Conservation (phyloP, 2,797 vertebrate species). For the Valencia hispanica region DNA sequence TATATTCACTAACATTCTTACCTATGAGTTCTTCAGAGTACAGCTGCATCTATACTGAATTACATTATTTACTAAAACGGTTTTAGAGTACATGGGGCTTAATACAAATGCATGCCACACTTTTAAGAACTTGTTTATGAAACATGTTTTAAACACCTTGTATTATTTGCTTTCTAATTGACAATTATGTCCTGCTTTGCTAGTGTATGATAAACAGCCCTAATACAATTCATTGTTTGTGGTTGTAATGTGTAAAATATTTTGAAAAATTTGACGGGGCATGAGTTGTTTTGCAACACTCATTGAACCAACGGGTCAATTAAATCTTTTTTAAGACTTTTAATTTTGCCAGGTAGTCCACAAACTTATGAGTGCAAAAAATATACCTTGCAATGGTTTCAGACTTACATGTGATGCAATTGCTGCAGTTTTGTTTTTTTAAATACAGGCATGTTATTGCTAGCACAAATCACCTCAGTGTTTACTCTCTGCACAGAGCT, state of each 20-base stretch:
- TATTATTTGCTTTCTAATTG: not conserved
- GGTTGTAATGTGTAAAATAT: not conserved
- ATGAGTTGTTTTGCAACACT: not conserved
- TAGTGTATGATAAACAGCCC: not conserved
- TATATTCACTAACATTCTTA: not conserved
- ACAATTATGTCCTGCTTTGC: not conserved
- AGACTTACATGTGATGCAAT: conserved; percentile 31
- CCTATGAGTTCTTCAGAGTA: not conserved
- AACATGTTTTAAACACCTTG: not conserved
- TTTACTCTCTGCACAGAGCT: conserved; percentile 48
- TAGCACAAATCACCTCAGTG: conserved; percentile 50
- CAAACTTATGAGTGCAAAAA: not conserved
- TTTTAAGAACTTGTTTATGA: not conserved
- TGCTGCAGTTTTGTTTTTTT: conserved; percentile 32
- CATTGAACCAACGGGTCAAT: not conserved
- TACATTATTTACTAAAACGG: not conserved
- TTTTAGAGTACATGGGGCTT: not conserved
- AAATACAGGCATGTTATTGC: conserved; percentile 51
- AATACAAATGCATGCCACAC: not conserved
- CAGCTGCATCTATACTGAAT: not conserved
- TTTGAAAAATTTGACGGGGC: not conserved
- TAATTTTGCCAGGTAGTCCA: not conserved
- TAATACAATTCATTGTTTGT: not conserved
- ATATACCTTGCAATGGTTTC: conserved; percentile 5
- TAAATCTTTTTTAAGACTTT: not conserved